Conservation (phyloP, 2,797 vertebrate genomes). For the Tenualosa thibaudeaui region DNA sequence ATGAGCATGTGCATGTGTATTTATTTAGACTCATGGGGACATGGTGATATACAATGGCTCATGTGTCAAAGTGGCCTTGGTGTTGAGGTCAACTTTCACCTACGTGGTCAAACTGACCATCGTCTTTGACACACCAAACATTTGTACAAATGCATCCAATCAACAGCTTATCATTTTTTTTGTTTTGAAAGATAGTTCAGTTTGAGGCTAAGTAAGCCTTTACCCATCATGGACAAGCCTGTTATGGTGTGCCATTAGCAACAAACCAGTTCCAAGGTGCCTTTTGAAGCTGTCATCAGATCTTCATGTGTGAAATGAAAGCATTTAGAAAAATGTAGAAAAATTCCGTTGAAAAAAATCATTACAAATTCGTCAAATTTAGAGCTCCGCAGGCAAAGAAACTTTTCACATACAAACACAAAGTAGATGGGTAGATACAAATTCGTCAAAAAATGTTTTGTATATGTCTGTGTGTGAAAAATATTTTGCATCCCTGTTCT, state of each 20-base stretch:
- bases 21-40: constrained; percentile 12
- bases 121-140: neutral
- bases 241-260: neutral
- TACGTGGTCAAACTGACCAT: neutral
- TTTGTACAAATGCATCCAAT: neutral
- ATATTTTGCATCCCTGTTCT: neutral
- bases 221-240: neutral
- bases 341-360: too few relatives aligned
- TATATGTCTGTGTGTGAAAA: neutral
- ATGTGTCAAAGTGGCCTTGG: neutral
- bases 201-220: neutral
- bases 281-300: too few relatives aligned
- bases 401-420: neutral
- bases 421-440: too few relatives aligned
- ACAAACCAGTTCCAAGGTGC: too few relatives aligned
- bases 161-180: too few relatives aligned
- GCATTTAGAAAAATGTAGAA: neutral
- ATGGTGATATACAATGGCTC: neutral
- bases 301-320: neutral
- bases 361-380: too few relatives aligned
- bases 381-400: too few relatives aligned
- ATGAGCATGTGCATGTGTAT: neutral
- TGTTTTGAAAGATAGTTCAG: too few relatives aligned
- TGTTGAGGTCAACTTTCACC: neutral
- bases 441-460: neutral